Evolutionary conservation across 1,140 invertebrate genomes (phyloP).

Genomic region (Argopecten irradians): DNA sequence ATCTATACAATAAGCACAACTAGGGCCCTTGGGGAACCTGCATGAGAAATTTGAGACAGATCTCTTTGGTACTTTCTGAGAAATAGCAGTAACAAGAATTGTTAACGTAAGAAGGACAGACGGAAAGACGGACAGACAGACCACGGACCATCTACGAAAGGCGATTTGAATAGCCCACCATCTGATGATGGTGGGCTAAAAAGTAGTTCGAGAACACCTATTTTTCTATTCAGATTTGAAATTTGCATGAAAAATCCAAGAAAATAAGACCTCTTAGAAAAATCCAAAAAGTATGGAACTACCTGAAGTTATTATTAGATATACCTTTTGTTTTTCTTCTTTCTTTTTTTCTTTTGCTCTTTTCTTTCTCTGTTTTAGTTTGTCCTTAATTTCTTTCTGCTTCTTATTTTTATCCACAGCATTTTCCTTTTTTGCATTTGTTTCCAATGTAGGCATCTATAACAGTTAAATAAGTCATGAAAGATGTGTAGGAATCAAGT

Average conservation of each 20-base stretch:
- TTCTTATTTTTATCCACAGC: not conserved
- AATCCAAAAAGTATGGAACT: not conserved
- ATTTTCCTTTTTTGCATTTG: not conserved
- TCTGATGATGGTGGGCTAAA: too few species aligned
- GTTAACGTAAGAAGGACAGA: not conserved
- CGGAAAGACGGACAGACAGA: not conserved
- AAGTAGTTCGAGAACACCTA: too few species aligned
- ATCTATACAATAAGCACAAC: not conserved
- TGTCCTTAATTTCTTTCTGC: slow-evolving; percentile 44
- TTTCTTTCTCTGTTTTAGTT: slow-evolving; percentile 47
- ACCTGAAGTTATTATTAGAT: not conserved
- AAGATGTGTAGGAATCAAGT: too few species aligned
- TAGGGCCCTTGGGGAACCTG: too few species aligned
- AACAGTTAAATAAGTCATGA: too few species aligned
- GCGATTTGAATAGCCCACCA: too few species aligned
- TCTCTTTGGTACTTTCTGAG: too few species aligned
- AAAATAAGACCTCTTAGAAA: not conserved
- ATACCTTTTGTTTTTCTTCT: slow-evolving; percentile 47
- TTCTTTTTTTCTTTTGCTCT: slow-evolving; percentile 43
- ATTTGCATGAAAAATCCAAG: too few species aligned
- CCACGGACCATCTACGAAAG: too few species aligned
- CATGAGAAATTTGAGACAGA: too few species aligned
- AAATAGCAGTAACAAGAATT: too few species aligned
- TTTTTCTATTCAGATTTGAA: not conserved
- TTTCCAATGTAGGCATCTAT: not conserved